phyloP scores from a whole-genome alignment of 1,140 invertebrate genomes.

The Heliconius congener region DNA sequence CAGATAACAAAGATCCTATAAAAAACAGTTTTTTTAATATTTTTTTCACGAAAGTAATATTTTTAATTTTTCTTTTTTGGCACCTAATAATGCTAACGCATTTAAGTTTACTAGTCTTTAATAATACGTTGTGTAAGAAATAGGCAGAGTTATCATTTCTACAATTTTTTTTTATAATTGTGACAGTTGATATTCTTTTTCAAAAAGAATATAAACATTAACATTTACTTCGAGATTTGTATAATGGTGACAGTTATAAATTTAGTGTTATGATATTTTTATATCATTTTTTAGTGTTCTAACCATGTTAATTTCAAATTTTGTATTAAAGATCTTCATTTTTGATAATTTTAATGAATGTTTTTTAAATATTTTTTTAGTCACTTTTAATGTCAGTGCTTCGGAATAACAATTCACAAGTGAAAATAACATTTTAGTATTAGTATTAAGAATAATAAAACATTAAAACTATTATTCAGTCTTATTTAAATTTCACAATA shows the following conservation, averaged over 20 bases:
- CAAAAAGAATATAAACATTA: not conserved
- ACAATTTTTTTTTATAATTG: conserved; percentile 4
- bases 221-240: not conserved
- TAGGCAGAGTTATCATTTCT: conserved; percentile 23
- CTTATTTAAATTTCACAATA: conserved; percentile 3
- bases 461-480: conserved; percentile 4
- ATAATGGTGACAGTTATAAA: not conserved
- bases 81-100: conserved; percentile 44
- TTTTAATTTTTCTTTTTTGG: conserved; percentile 2
- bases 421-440: conserved; percentile 14
- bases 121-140: conserved; percentile 43
- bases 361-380: not conserved
- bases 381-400: not conserved
- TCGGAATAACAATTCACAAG: not conserved
- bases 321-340: not conserved
- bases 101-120: conserved; percentile 57
- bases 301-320: too few species aligned
- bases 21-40: too few species aligned
- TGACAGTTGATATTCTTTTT: not conserved
- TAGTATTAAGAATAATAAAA: conserved; percentile 24
- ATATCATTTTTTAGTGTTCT: not conserved
- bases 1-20: too few species aligned
- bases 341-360: not conserved
- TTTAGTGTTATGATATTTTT: not conserved
- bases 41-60: not conserved